Conservation (phyloP, 2,888 invertebrate species). For the Diachrysia chrysitis region DNA sequence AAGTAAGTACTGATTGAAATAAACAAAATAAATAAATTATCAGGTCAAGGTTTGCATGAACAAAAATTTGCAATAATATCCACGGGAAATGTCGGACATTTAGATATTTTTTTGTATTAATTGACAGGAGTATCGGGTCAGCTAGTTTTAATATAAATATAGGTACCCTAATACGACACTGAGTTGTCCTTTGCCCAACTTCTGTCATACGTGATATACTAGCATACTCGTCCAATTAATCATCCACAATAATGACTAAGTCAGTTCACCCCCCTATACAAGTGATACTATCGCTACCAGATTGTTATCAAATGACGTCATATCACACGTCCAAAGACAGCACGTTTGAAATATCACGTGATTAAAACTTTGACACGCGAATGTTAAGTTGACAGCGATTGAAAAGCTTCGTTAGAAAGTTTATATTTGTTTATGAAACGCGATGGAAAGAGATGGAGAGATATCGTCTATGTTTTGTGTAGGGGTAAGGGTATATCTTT, state of each 20-base stretch:
- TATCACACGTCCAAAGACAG: background rate
- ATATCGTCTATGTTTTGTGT: background rate
- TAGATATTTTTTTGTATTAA: too few relatives aligned
- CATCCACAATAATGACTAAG: background rate
- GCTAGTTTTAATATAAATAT: too few relatives aligned
- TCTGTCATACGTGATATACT: background rate
- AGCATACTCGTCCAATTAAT: background rate
- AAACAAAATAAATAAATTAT: too few relatives aligned
- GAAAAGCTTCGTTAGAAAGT: background rate
- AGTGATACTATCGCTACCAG: constrained; percentile 15
- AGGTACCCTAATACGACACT: too few relatives aligned
- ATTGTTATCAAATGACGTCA: constrained; percentile 25
- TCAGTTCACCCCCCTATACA: background rate
- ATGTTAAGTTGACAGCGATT: background rate
- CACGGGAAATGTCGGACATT: too few relatives aligned
- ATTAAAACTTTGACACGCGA: constrained; percentile 6
- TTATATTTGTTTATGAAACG: background rate
- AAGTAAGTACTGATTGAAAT: too few relatives aligned
- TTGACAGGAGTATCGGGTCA: too few relatives aligned
- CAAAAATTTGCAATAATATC: too few relatives aligned
- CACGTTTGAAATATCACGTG: background rate
- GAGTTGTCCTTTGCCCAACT: background rate
- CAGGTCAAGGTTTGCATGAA: too few relatives aligned
- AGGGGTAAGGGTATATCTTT: too few relatives aligned
- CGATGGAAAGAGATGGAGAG: background rate